Conservation (phyloP, 2,113 vertebrate genomes). For the Penelope pileata region DNA sequence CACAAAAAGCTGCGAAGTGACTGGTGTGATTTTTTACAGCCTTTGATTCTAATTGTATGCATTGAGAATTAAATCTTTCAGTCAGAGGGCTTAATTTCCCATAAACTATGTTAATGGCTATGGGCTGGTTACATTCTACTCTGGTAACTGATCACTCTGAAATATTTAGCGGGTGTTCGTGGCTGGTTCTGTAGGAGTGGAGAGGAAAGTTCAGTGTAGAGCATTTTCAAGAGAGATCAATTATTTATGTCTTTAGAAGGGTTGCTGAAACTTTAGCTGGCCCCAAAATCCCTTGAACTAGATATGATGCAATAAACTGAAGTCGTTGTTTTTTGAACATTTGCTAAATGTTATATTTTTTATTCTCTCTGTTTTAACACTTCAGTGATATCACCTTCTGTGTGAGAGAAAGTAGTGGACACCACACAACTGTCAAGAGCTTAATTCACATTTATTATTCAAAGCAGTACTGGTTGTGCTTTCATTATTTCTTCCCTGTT, state of each 20-base stretch:
- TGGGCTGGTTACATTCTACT: slow-evolving; percentile 34
- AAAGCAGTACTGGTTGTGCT: background rate
- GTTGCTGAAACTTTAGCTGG: slow-evolving; percentile 54
- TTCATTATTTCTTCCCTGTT: background rate
- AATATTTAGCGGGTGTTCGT: slow-evolving; percentile 71
- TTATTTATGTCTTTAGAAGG: slow-evolving; percentile 61
- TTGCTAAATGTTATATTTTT: background rate
- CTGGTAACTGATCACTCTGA: slow-evolving; percentile 64
- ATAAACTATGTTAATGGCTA: background rate
- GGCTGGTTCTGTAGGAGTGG: slow-evolving; percentile 2
- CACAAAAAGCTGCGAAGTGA: background rate
- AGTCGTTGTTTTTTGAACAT: background rate
- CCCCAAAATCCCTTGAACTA: slow-evolving; percentile 40
- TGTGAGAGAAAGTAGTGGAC: background rate
- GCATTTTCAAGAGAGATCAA: slow-evolving; percentile 55
- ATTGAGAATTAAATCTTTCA: background rate
- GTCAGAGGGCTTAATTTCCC: background rate
- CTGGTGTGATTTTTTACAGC: background rate
- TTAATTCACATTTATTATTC: background rate
- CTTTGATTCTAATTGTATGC: background rate
- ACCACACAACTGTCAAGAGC: background rate
- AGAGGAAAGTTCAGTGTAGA: slow-evolving; percentile 48
- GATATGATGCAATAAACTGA: background rate
- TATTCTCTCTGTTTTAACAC: background rate
- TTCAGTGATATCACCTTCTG: background rate